phyloP scores from a whole-genome alignment of 2,888 invertebrate species.

The Ctena decussata region DNA sequence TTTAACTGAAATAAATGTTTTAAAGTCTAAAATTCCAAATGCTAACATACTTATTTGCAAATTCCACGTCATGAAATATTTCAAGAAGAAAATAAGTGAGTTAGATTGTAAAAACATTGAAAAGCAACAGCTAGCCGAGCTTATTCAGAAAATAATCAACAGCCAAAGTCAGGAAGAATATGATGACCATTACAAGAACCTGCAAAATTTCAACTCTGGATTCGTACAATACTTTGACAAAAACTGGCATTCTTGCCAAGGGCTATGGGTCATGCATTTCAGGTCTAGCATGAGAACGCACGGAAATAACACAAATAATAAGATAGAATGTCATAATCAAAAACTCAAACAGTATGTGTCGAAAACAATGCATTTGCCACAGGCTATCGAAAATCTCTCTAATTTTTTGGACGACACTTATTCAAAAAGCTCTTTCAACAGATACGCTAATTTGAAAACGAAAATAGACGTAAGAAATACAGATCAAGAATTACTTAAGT shows the following conservation, averaged over 20 bases:
- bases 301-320: constrained; percentile 9
- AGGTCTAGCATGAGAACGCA: neutral
- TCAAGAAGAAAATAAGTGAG: constrained; percentile 7
- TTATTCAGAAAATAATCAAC: neutral
- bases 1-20: neutral
- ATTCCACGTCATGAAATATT: constrained; percentile 15
- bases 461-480: constrained; percentile 5
- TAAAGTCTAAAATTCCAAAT: neutral
- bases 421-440: neutral
- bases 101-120: no score
- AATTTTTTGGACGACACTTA: constrained; percentile 2
- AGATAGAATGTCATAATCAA: constrained; percentile 8
- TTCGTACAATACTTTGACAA: neutral
- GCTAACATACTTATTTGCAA: constrained; percentile 11
- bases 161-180: neutral
- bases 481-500: constrained; percentile 1
- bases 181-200: neutral
- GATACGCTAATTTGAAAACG: neutral
- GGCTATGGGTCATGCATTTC: constrained; percentile 8
- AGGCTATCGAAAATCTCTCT: neutral
- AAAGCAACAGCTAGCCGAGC: neutral
- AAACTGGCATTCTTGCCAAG: constrained; percentile 11
- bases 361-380: neutral
- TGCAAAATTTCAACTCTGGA: neutral
- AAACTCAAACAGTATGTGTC: constrained; percentile 8